Conservation (phyloP, 2,113 vertebrate genomes). For the Tachycineta bicolor region DNA sequence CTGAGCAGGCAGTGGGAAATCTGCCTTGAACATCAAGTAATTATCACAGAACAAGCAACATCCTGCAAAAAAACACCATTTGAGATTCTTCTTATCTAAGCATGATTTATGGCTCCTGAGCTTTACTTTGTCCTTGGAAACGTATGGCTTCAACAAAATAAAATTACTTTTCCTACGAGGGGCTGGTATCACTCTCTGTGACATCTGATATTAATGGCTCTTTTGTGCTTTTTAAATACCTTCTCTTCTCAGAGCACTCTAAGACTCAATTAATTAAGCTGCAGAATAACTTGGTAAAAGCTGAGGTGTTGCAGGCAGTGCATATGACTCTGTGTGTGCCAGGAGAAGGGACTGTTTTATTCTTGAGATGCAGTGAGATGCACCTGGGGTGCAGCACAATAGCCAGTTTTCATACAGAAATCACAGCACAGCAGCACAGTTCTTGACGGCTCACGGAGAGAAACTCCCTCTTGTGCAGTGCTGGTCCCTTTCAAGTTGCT, state of each 20-base stretch:
- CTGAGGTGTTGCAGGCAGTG: background rate
- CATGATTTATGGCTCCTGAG: slow-evolving; percentile 31
- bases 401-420: background rate
- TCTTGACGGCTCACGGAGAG: background rate
- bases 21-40: background rate
- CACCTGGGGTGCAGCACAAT: background rate
- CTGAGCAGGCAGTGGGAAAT: background rate
- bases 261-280: background rate
- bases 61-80: slow-evolving; percentile 1
- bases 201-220: background rate
- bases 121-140: slow-evolving; percentile 26
- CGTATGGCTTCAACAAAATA: slow-evolving; percentile 34
- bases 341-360: background rate
- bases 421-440: background rate
- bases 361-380: background rate
- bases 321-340: background rate
- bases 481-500: accelerated
- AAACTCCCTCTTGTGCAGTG: background rate
- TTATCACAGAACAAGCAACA: background rate
- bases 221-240: background rate
- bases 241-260: background rate
- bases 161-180: slow-evolving; percentile 45
- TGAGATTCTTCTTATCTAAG: background rate
- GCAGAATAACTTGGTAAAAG: background rate
- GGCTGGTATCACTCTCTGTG: background rate